Conservation (phyloP, 2,797 vertebrate species). For the Tragopan temminckii region DNA sequence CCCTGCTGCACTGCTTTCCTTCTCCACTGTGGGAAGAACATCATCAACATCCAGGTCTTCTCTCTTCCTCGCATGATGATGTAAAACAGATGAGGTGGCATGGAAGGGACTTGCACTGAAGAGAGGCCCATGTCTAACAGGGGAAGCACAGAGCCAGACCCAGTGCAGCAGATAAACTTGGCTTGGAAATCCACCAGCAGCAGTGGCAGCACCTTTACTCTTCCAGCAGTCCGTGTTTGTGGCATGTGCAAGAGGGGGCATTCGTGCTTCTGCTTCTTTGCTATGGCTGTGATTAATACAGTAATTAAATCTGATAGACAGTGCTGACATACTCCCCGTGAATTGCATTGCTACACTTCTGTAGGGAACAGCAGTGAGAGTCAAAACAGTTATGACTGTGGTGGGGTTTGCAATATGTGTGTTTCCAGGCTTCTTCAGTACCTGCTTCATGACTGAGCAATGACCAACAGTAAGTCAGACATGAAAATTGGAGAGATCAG, state of each 20-base stretch:
- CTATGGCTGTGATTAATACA: background rate
- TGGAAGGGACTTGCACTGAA: background rate
- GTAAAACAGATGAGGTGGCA: background rate
- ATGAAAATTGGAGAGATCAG: background rate
- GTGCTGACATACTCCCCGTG: background rate
- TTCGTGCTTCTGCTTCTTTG: background rate
- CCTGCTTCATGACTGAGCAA: background rate
- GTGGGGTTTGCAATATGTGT: background rate
- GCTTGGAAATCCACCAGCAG: background rate
- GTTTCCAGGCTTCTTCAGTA: background rate
- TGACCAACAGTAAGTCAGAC: background rate
- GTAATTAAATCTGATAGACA: background rate
- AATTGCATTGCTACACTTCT: fast-evolving
- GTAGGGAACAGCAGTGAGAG: background rate
- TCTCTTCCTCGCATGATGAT: background rate
- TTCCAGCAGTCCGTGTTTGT: background rate
- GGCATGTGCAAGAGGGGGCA: fast-evolving
- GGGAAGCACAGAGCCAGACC: background rate
- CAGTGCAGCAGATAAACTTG: background rate
- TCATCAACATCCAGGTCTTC: background rate
- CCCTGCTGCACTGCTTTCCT: background rate
- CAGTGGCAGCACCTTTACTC: background rate
- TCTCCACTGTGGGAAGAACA: no score
- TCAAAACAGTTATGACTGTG: background rate
- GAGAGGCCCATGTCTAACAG: background rate